phyloP scores from a whole-genome alignment of 2,797 vertebrate genomes.

The Crocodylus rhombifer region DNA sequence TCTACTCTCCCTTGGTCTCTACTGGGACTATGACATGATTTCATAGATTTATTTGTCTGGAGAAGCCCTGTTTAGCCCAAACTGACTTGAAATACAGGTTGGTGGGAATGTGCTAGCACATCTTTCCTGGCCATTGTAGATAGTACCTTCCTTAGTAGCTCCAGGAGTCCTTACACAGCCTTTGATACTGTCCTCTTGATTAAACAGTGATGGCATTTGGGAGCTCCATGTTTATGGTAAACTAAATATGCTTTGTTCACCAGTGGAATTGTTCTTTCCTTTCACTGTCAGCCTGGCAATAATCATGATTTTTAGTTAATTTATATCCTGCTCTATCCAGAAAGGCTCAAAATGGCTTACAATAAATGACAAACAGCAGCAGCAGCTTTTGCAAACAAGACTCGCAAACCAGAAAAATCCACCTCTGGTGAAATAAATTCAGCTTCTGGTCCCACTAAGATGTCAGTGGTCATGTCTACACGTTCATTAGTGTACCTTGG shows the following conservation, averaged over 20 bases:
- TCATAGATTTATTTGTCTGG: not conserved
- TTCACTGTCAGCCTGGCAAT: not conserved
- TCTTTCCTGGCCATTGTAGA: not conserved
- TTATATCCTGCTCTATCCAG: too few species aligned
- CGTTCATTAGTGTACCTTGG: too few species aligned
- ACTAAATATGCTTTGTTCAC: not conserved
- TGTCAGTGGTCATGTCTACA: too few species aligned
- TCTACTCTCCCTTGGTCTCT: not conserved
- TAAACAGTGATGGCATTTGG: not conserved
- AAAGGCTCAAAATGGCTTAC: too few species aligned
- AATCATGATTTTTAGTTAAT: too few species aligned
- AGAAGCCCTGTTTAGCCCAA: not conserved
- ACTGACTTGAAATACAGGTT: not conserved
- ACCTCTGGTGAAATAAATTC: too few species aligned
- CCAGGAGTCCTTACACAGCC: not conserved
- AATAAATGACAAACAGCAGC: too few species aligned
- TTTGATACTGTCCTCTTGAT: not conserved
- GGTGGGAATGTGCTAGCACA: not conserved
- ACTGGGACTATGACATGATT: not conserved
- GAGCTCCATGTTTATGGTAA: not conserved
- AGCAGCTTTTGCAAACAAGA: too few species aligned
- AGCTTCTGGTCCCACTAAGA: too few species aligned
- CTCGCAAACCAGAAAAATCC: too few species aligned
- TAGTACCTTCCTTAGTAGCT: not conserved
- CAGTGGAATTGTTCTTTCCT: not conserved